Conservation (phyloP, 1,140 invertebrate genomes). For the Drosophila guanche region DNA sequence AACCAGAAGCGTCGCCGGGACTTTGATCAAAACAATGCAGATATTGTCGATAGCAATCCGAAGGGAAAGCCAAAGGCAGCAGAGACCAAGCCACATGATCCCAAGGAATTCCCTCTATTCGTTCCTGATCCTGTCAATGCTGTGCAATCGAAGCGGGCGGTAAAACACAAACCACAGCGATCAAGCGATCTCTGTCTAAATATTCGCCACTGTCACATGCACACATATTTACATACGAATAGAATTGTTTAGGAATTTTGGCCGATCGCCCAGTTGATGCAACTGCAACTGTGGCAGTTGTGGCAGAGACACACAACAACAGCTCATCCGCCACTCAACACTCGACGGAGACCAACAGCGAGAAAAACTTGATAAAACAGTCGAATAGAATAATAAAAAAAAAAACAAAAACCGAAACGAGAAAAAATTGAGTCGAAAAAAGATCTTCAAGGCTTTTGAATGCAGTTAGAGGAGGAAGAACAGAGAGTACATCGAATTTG, state of each 20-base stretch:
- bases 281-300: background rate
- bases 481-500: no score
- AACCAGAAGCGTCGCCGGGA: background rate
- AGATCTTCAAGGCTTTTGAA: slow-evolving; percentile 43
- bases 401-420: background rate
- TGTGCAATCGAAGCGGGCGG: slow-evolving; percentile 51
- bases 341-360: background rate
- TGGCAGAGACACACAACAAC: slow-evolving; percentile 3
- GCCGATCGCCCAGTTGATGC: slow-evolving; percentile 25
- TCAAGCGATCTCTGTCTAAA: background rate
- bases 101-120: no score
- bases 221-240: slow-evolving; percentile 9
- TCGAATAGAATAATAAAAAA: slow-evolving; percentile 20
- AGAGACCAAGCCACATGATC: no score
- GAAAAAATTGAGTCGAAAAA: slow-evolving; percentile 4
- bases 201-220: background rate
- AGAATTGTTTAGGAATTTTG: slow-evolving; percentile 42
- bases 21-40: background rate
- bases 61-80: background rate
- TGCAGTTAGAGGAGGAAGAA: slow-evolving; percentile 17
- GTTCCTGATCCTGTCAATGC: slow-evolving; percentile 3
- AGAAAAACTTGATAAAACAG: slow-evolving; percentile 13
- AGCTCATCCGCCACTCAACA: background rate
- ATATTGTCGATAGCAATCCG: background rate
- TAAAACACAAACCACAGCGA: slow-evolving; percentile 41